A percentile compares a stretch with the other conserved stretches of the same genome.
phyloP scores from a whole-genome alignment of 2,113 vertebrate genomes.

The Neopipo cinnamomea region DNA sequence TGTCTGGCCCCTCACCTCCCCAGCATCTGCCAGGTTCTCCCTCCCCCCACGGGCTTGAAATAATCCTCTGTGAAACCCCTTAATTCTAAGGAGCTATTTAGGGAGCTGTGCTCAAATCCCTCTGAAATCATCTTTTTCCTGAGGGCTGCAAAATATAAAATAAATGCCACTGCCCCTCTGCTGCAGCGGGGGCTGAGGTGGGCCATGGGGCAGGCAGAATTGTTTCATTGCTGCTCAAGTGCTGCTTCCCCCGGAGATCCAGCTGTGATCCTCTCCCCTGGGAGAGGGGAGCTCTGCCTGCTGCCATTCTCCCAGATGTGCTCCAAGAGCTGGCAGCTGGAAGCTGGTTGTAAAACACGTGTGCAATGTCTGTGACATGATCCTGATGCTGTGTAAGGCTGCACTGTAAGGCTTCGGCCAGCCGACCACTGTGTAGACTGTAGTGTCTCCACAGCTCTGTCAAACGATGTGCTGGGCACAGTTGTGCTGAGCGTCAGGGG shows the following conservation, averaged over 20 bases:
- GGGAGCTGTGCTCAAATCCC: slow-evolving; percentile 34
- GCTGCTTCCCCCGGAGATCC: neutral
- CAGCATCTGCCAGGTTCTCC: neutral
- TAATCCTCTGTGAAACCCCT: slow-evolving; percentile 27
- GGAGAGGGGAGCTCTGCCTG: neutral
- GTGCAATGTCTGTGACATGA: rapidly evolving
- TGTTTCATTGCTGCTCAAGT: neutral
- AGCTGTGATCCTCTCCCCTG: neutral
- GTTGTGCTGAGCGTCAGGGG: neutral
- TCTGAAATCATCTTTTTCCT: slow-evolving; percentile 51
- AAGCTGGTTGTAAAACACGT: neutral
- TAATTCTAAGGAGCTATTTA: slow-evolving; percentile 62
- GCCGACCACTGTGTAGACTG: rapidly evolving
- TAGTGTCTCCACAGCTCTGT: neutral
- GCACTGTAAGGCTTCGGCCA: neutral
- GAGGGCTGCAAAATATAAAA: neutral
- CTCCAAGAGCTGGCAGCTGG: neutral
- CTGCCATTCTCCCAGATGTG: neutral
- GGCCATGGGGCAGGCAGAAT: neutral
- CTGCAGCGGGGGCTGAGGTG: rapidly evolving
- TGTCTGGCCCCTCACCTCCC: neutral
- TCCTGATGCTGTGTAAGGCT: rapidly evolving
- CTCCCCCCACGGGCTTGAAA: neutral
- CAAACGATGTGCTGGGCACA: neutral
- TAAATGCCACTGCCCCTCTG: neutral